Conservation (phyloP, 1,140 invertebrate genomes). For the Eciton burchellii region DNA sequence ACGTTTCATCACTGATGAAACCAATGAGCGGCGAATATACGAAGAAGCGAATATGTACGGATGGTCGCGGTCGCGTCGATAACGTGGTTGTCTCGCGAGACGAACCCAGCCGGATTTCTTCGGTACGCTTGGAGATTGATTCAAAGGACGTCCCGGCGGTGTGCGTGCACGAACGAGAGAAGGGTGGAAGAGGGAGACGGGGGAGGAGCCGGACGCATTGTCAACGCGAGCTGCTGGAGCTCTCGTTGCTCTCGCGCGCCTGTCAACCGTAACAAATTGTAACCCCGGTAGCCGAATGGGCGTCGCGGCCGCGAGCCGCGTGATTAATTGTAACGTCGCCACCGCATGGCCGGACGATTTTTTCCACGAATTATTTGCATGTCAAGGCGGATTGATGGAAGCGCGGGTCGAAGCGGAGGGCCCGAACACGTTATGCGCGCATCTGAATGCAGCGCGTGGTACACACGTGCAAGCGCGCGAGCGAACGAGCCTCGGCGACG, state of each 20-base stretch:
- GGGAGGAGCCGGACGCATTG: slow-evolving; percentile 62
- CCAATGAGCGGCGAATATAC: too few relatives aligned
- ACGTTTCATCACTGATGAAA: too few relatives aligned
- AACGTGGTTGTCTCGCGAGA: neutral
- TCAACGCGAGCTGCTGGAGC: slow-evolving; percentile 66
- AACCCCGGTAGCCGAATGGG: slow-evolving; percentile 79
- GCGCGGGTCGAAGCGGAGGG: slow-evolving; percentile 58
- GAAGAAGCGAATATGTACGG: neutral
- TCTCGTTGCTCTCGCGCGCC: slow-evolving; percentile 68
- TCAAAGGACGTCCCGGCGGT: too few relatives aligned
- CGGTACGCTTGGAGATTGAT: slow-evolving; percentile 59
- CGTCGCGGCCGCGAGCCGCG: slow-evolving; percentile 76
- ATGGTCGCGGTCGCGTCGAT: neutral
- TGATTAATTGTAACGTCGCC: slow-evolving; percentile 83
- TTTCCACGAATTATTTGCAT: slow-evolving; percentile 83
- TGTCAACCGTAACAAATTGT: slow-evolving; percentile 85
- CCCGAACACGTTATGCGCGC: slow-evolving; percentile 44
- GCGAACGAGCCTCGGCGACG: slow-evolving; percentile 27
- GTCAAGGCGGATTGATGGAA: slow-evolving; percentile 81
- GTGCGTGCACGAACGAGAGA: slow-evolving; percentile 24
- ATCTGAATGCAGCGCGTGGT: slow-evolving; percentile 44
- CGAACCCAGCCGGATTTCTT: neutral
- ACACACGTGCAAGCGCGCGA: neutral
- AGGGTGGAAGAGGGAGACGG: slow-evolving; percentile 51
- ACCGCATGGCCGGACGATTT: slow-evolving; percentile 65